Conservation (phyloP, 2,797 vertebrate species). For the Pipistrellus pygmaeus region DNA sequence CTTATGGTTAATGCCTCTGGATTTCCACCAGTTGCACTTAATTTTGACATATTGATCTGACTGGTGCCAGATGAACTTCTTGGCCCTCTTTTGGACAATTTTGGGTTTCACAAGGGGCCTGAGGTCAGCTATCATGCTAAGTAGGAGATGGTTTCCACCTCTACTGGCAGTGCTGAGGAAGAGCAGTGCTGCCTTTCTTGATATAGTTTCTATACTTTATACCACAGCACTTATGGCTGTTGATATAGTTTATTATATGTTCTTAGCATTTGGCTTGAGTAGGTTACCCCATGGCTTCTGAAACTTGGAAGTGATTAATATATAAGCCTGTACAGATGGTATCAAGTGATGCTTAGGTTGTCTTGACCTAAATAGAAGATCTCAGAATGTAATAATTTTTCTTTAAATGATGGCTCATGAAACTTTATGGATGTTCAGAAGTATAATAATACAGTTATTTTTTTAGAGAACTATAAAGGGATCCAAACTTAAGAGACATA, state of each 20-base stretch:
- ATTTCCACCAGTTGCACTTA: no score
- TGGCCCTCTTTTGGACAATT: no score
- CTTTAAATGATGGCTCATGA: neutral
- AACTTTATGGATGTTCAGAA: neutral
- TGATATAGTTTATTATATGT: neutral
- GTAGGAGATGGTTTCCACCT: no score
- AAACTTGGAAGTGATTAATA: neutral
- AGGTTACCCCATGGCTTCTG: neutral
- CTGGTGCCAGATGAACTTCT: no score
- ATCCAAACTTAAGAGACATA: neutral
- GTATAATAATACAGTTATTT: neutral
- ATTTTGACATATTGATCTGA: no score
- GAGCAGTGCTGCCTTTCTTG: no score
- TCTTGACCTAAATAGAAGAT: neutral
- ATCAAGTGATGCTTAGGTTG: neutral
- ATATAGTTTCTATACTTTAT: neutral
- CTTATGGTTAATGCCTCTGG: no score
- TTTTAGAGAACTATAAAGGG: neutral
- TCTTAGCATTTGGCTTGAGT: neutral
- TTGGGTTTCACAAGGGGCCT: no score
- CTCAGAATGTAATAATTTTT: neutral
- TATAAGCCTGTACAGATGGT: neutral
- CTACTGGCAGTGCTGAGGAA: no score
- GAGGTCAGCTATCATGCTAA: no score
- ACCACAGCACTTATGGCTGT: neutral